Percentiles rank a stretch among this genome's conserved stretches.
Evolutionary conservation across 2,888 invertebrate species (phyloP).

Genomic region (Panorpa germanica): DNA sequence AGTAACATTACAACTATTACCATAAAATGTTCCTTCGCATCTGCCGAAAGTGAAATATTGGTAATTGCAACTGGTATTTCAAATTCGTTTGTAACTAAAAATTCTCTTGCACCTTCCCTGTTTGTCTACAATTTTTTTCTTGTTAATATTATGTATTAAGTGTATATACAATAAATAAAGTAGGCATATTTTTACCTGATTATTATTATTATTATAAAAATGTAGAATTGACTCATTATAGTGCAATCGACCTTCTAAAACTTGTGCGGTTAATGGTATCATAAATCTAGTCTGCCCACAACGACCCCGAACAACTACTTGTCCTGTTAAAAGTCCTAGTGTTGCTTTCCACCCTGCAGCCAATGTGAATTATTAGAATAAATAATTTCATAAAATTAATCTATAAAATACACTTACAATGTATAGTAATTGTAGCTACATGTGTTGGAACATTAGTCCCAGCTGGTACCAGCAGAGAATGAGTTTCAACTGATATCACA

Average conservation of each 20-base stretch:
- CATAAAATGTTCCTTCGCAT: constrained; percentile 37
- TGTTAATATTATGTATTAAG: constrained; percentile 1
- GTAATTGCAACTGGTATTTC: constrained; percentile 51
- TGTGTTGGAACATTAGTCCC: no score
- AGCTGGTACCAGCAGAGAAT: no score
- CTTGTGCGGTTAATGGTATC: constrained; percentile 35
- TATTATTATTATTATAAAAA: constrained; percentile 12
- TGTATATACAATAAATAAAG: no score
- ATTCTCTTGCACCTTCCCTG: constrained; percentile 27
- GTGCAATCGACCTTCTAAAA: constrained; percentile 27
- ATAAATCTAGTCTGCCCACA: no score
- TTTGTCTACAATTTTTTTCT: no score
- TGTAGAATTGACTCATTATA: constrained; percentile 25
- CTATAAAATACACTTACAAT: constrained; percentile 1
- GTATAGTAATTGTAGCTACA: constrained; percentile 40
- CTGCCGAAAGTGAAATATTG: constrained; percentile 43
- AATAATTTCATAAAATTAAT: constrained; percentile 5
- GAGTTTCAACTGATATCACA: constrained; percentile 43
- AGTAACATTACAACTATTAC: no score
- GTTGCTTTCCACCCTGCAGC: no score
- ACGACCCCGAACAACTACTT: no score
- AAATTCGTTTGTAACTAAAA: constrained; percentile 53
- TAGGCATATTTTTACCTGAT: no score
- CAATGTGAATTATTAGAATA: no score
- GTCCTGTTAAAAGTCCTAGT: no score